These are phyloP conservation scores for Heterotilapia buettikoferi DNA, from an alignment of 2,113 vertebrate species.

Conservation along the genomic window DNA sequence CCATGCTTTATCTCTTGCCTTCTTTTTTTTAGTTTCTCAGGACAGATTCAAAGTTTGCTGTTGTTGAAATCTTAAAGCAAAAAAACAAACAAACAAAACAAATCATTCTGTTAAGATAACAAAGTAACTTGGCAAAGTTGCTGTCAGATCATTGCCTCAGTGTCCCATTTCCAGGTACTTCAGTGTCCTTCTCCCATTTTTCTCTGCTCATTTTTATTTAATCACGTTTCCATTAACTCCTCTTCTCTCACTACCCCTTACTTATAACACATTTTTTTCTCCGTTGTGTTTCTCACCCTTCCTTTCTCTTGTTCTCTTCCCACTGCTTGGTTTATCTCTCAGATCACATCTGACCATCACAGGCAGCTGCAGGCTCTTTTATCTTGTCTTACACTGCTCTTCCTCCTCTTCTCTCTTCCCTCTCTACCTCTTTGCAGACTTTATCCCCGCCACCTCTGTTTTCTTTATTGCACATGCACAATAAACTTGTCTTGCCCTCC, in stretches of 20 bases:
- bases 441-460: conserved; percentile 21
- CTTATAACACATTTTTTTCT: conserved; percentile 11
- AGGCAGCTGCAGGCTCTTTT: conserved; percentile 67
- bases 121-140: conserved; percentile 37
- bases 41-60: conserved; percentile 52
- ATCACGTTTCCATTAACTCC: conserved; percentile 32
- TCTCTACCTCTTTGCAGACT: conserved; percentile 19
- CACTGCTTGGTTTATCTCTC: conserved; percentile 64
- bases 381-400: conserved; percentile 48
- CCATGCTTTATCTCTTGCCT: conserved; percentile 21
- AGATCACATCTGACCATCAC: conserved; percentile 70
- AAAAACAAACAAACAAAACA: not conserved
- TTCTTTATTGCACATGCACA: conserved; percentile 41
- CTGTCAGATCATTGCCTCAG: conserved; percentile 46
- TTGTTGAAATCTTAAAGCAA: conserved; percentile 35
- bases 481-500: conserved; percentile 6
- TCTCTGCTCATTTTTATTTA: conserved; percentile 19
- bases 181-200: conserved; percentile 54
- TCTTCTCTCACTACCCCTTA: conserved; percentile 1
- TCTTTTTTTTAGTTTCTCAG: conserved; percentile 47
- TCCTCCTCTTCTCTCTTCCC: not conserved
- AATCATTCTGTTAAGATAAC: conserved; percentile 27
- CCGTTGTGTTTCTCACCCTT: conserved; percentile 20
- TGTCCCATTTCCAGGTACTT: conserved; percentile 73
- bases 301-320: conserved; percentile 25